A percentile compares a stretch with the other conserved stretches of the same genome.
Evolutionary conservation across 2,888 invertebrate genomes (phyloP).

Genomic region (Philhelius pedissequus): DNA sequence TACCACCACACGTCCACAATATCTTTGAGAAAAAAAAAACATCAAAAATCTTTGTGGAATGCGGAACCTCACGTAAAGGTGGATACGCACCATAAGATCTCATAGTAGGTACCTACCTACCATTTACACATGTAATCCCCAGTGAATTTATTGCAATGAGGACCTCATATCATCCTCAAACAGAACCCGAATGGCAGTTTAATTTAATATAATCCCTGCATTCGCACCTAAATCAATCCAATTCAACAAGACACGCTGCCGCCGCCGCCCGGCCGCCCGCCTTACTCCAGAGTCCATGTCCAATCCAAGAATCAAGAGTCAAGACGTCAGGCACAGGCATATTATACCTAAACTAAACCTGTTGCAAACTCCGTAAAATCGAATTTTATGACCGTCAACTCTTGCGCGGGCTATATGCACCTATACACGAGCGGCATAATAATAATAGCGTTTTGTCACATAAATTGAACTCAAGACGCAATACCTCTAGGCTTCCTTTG

Average conservation of each 20-base stretch:
- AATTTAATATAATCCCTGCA: slow-evolving; percentile 65
- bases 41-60: slow-evolving; percentile 45
- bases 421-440: slow-evolving; percentile 15
- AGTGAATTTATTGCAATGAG: slow-evolving; percentile 57
- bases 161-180: slow-evolving; percentile 31
- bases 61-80: slow-evolving; percentile 44
- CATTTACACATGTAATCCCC: slow-evolving; percentile 47
- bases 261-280: neutral
- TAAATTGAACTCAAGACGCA: slow-evolving; percentile 51
- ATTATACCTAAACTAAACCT: slow-evolving; percentile 43
- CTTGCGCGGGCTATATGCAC: slow-evolving; percentile 18
- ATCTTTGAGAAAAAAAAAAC: slow-evolving; percentile 15
- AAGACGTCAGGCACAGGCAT: neutral
- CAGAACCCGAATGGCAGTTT: slow-evolving; percentile 24
- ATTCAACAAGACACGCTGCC: slow-evolving; percentile 10
- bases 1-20: neutral
- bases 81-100: too few relatives aligned
- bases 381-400: slow-evolving; percentile 55
- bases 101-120: neutral
- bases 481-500: slow-evolving; percentile 45
- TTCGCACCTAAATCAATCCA: slow-evolving; percentile 67
- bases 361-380: slow-evolving; percentile 54
- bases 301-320: neutral
- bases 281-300: neutral
- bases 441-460: slow-evolving; percentile 68